Percentiles rank a stretch among this genome's conserved stretches.
phyloP scores from a whole-genome alignment of 2,113 vertebrate genomes.

The Carollia perspicillata region DNA sequence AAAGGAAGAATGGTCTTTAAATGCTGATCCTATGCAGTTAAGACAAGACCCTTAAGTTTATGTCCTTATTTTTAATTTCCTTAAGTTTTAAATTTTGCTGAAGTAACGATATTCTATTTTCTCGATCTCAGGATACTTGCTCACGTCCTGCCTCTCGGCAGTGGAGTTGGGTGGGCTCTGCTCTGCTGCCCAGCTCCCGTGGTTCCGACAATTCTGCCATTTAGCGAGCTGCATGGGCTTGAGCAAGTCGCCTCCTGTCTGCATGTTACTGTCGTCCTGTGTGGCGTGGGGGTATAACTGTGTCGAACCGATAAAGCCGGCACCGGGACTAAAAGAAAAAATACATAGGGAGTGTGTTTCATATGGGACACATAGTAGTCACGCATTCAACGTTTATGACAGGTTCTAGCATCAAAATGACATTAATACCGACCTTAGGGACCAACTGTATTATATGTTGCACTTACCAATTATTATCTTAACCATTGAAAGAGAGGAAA shows the following conservation, averaged over 20 bases:
- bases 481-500: background rate
- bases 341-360: background rate
- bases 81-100: constrained; percentile 32
- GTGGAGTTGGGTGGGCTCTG: no score
- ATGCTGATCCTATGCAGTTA: background rate
- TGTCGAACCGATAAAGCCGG: background rate
- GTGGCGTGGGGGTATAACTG: background rate
- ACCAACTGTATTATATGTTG: background rate
- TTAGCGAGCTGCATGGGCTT: background rate
- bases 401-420: background rate
- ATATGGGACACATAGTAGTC: background rate
- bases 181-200: background rate
- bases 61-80: constrained; percentile 26
- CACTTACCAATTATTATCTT: background rate
- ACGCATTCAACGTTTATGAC: background rate
- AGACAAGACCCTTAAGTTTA: background rate
- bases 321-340: background rate
- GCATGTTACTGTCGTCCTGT: background rate
- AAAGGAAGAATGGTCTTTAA: background rate
- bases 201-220: background rate
- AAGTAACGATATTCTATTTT: background rate
- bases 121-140: background rate
- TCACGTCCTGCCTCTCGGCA: background rate
- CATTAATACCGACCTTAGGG: background rate
- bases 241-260: background rate